Evolutionary conservation across 1,140 invertebrate genomes (phyloP).

Genomic region (Chironomus tepperi): DNA sequence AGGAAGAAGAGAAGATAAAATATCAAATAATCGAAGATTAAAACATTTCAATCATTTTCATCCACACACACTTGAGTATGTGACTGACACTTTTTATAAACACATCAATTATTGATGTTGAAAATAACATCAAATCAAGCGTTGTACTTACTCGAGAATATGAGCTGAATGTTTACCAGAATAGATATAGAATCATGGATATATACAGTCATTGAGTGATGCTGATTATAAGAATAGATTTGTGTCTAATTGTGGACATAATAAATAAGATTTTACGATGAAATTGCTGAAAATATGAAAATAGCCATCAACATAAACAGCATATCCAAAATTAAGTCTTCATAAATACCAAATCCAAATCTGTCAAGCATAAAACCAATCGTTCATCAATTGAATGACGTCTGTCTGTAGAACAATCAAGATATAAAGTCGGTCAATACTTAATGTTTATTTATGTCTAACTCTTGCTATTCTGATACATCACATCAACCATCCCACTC

Average conservation of each 20-base stretch:
- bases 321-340: background rate
- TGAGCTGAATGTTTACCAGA: too few relatives aligned
- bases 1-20: too few relatives aligned
- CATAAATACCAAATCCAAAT: background rate
- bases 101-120: background rate
- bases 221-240: too few relatives aligned
- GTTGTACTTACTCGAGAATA: too few relatives aligned
- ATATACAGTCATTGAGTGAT: too few relatives aligned
- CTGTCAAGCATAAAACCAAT: constrained; percentile 14
- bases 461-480: background rate
- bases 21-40: background rate
- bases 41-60: background rate
- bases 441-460: background rate
- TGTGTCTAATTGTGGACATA: too few relatives aligned
- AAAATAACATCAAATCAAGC: too few relatives aligned
- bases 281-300: too few relatives aligned
- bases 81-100: constrained; percentile 2
- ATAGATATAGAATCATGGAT: too few relatives aligned
- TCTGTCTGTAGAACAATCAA: background rate
- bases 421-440: background rate
- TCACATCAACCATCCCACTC: too few relatives aligned
- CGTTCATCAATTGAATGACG: background rate
- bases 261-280: too few relatives aligned
- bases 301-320: too few relatives aligned
- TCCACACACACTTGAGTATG: background rate